Base-by-base conservation (phyloP, 2,797 vertebrate genomes). In the Poecilia velifera region DNA sequence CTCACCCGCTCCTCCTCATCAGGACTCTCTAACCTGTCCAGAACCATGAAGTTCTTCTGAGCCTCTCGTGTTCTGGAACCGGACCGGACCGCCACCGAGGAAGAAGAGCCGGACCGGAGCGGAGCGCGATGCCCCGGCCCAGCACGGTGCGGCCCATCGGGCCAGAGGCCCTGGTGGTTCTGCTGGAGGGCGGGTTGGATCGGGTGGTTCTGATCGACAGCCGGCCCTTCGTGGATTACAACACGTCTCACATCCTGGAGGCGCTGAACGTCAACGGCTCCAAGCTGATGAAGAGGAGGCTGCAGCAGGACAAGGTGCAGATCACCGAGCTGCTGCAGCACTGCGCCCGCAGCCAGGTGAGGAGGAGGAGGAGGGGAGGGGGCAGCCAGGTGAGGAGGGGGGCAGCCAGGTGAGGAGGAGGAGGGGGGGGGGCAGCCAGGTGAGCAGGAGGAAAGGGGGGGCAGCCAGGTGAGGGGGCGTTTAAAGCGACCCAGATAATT, bases 201-300 rank as follows among this genome's bases (percentile, higher is more conserved):
- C 96, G 93, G 31, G 91, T 98, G 93, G 95, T 99, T 22, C 96
- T 99, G 88, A 97, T 99, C 46, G 98, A 99, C 88, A 98, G 98
- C 94, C 95, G 98, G 36, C 96, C 98, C 74, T 99, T 99, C 81
- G 97, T 98, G 95, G 98, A 99, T 77, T 99, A 96, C 93, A 99
- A 99, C 88, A 87, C 96, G 0, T 96, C 97, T 6, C 98, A 98
- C 95, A 96, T 99, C 93, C 94, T 98, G 94, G 97, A 98, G 92
- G 97, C 98, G 5, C 95, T 99, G 88, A 99, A 97, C 82, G 97
- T 99, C 86, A 98, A 99, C 96, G 98, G 98, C 91, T 99, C 98
- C 91, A 99, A 99, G 92, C 97, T 99, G 81, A 98, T 99, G 97
- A 98, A 98, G 94, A 95, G 98, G 87, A 94, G 98, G 90, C 95